These are phyloP conservation scores for Orientallactaga bullata DNA, from an alignment of 2,113 vertebrate genomes.

Conservation along the genomic window DNA sequence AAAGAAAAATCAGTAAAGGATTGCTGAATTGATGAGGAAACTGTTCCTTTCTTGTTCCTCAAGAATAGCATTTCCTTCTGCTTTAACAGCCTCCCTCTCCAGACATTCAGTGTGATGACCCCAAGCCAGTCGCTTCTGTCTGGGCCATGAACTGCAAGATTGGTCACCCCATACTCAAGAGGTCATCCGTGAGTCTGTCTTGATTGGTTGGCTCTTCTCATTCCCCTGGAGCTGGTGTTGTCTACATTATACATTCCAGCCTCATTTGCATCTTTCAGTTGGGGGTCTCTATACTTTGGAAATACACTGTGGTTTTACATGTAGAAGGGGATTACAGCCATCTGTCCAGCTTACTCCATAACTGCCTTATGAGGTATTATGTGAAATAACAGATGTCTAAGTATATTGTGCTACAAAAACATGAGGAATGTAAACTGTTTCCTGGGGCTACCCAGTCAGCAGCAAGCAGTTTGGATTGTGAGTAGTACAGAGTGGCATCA, in stretches of 20 bases:
- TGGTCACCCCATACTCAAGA: conserved; percentile 81
- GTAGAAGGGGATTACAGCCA: background rate
- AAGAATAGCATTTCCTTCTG: conserved; percentile 41
- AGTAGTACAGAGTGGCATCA: background rate
- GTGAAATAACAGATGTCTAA: background rate
- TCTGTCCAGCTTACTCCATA: background rate
- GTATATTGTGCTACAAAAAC: background rate
- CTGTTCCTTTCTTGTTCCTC: background rate
- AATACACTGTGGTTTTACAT: background rate
- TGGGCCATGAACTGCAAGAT: conserved; percentile 80
- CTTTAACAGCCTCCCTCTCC: conserved; percentile 81
- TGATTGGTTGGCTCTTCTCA: background rate
- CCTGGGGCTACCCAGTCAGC: background rate
- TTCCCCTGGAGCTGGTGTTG: background rate
- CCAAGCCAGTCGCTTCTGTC: conserved; percentile 54
- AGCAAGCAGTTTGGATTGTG: background rate
- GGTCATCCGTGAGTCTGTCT: conserved; percentile 75
- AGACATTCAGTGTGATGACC: conserved; percentile 73
- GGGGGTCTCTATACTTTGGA: background rate
- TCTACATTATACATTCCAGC: background rate
- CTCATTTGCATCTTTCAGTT: background rate
- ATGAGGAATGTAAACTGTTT: conserved; percentile 5
- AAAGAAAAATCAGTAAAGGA: background rate
- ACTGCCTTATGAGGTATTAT: background rate
- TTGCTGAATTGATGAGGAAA: conserved; percentile 14